Base-by-base conservation (phyloP, 2,113 vertebrate species). In the Phaethornis superciliosus region DNA sequence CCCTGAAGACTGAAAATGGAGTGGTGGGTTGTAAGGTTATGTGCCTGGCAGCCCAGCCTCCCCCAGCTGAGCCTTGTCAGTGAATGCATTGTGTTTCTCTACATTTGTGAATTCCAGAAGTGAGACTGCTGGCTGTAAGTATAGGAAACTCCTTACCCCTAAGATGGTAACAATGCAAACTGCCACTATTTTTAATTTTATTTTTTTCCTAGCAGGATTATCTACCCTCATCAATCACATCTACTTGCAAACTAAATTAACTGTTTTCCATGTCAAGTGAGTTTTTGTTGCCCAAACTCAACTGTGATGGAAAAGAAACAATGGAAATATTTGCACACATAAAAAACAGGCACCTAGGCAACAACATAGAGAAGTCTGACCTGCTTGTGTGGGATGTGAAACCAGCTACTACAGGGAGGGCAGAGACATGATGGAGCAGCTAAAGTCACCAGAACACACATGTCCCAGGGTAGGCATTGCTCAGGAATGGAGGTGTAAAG, bases 1-100 rank as follows among this genome's bases (percentile, higher is more conserved):
- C 90, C 84, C 93, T 93, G 93, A 90, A 93, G 89, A 80, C 84
- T 96, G 93, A 97, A 97, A 96, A 93, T 70, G 91, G 83, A 96
- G 72, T 10, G 74, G 60, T 54, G 1, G 5, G 76, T 81, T 92
- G 71, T 26, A 78, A 96, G 94, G 88, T 95, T 93, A 72, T 91
- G 77, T 80, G 67, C 75, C 82, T 94, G 88, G 87, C 96, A 90
- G 80, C n/a, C 51, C 0, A 0, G 69, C 12, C 47, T 90, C 59
- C 47, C 23, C 27, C 17, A 80, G 65, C 71, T 86, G 67, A 74
- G 81, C 59, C 51, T 85, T 91, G 42, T 71, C 89, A 85, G 81
- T 94, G 93, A 91, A 77, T 69, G 77, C 88, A 65, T 44, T 80
- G 74, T 40, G 92, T 87, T 89, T 96, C 82, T 94, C 55, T 85